Base-by-base conservation (phyloP, 2,113 vertebrate species). In the Shinisaurus crocodilurus region DNA sequence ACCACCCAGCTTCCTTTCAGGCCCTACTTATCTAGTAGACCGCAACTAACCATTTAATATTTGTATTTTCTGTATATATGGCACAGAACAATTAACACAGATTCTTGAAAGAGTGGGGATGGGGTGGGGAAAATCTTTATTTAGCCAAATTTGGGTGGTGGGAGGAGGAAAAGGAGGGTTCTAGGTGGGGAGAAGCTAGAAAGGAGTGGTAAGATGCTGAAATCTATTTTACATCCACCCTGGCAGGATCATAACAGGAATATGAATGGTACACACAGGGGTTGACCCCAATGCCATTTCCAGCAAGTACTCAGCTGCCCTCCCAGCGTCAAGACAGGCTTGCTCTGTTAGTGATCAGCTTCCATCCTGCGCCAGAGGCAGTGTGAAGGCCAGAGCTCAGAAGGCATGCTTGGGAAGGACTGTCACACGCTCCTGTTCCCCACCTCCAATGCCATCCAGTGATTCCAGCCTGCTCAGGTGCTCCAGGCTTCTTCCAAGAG, bases 351-450 rank as follows among this genome's bases (percentile, higher is more conserved):
- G 96, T 96, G 96, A 96, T 90, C 92, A 88, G 5, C 93, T 95
- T 97, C 97, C 93, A 85, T 94, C 91, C 94, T 85, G 93, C 94
- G 92, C 85, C 93, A 94, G 91, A 97, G 84, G 92, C 92, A 95
- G 72, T 91, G 48, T 93, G 97, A 97, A 96, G 94, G 80, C 92
- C 95, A 96, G 96, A 90, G 95, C 96, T 98, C 96, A 96, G 97
- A 97, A 97, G 98, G 97, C 96, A 97, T 97, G 97, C 98, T 97
- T 97, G 96, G 97, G 97, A 96, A 86, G 98, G 96, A 95, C 96
- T 97, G 95, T 97, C 97, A 97, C 97, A 97, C 97, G 97, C 93
- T 97, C 97, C 98, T 97, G 98, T 96, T 98, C 97, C 99, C 98
- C 98, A 99, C 99, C 99, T 99, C 98, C 98, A 97, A 95, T 96